Base-by-base conservation (phyloP, 2,888 invertebrate species). In the Mamestra brassicae region DNA sequence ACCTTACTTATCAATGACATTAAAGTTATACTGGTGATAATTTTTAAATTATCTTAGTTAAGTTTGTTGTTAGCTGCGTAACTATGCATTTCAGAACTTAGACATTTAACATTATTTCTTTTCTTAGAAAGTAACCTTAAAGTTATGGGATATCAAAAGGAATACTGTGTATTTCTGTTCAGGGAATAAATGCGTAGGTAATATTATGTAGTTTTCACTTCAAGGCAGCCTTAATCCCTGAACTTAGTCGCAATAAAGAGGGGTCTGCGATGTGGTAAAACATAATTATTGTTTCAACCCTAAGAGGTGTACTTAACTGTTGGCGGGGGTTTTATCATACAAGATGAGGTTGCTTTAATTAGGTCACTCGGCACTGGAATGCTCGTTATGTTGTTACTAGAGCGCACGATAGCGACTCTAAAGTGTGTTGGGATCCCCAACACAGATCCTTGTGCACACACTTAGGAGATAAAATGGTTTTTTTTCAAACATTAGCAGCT, bases 281-380 rank as follows among this genome's bases (percentile, higher is more conserved):
- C 36, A 42, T 61, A 65, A 65, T 83, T 67, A 78, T 78, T 79
- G 55, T 79, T 83, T 57, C 34, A 62, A 69, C 68, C 10, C 42
- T 74, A 80, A 74, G 74, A 80, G 65, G 61, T 55, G 38, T 74
- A 63, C 81, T 71, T 63, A 82, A 77, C 82, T 64, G 66, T 66
- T 80, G 42, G 64, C 58, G 2, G 62, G 63, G 71, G 74, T 66
- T 80, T 73, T 84, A 74, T 66, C 80, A 80, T 66, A 62, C 42
- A 47, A 71, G 54, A 58, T 63, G 69, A 66, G 68, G 63, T 60
- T 64, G 80, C 36, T 67, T 74, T 74, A 80, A 84, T 84, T 74
- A 74, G 84, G 81, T 68, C 65, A 69, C 80, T 74, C 42, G 55
- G n/a, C 61, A 65, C 58, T 55, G 52, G 63, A 45, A 66, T 70